Evolutionary conservation across 2,888 invertebrate species (phyloP).

Genomic region (Trypoxylon attenuatum): DNA sequence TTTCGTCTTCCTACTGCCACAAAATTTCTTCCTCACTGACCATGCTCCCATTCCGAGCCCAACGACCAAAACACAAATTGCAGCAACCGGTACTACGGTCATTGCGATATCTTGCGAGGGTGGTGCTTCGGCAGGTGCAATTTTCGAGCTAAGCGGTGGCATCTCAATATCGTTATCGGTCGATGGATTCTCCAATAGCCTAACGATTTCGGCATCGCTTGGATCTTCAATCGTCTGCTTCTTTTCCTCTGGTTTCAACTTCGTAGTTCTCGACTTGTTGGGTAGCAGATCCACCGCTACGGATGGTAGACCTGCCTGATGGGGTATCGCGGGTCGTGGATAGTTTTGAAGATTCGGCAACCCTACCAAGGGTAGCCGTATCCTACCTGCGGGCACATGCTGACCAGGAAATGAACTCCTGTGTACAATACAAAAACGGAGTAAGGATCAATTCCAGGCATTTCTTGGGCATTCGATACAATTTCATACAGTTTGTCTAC

Average conservation of each 20-base stretch:
- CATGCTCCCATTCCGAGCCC: conserved; percentile 82
- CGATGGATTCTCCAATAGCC: neutral
- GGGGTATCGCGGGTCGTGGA: conserved; percentile 60
- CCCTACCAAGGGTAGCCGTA: conserved; percentile 62
- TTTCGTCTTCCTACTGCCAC: conserved; percentile 80
- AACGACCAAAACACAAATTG: conserved; percentile 82
- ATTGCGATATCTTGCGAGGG: conserved; percentile 77
- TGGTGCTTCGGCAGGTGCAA: conserved; percentile 60
- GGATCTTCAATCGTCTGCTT: too few species aligned
- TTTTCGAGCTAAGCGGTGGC: conserved; percentile 62
- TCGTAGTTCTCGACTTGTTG: conserved; percentile 63
- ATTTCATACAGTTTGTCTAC: too few species aligned
- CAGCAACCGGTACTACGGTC: conserved; percentile 83
- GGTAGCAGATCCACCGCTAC: conserved; percentile 39
- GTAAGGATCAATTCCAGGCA: conserved; percentile 4
- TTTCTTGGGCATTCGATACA: too few species aligned
- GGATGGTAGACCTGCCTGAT: conserved; percentile 46
- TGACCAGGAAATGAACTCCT: conserved; percentile 56
- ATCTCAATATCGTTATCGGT: conserved; percentile 55
- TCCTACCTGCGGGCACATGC: conserved; percentile 57
- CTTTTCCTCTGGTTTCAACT: conserved; percentile 49
- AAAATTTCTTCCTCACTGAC: conserved; percentile 84
- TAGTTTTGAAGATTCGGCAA: conserved; percentile 64
- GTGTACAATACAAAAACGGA: too few species aligned
- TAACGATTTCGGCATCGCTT: conserved; percentile 14